Evolutionary conservation across 2,888 invertebrate species (phyloP).

Genomic region (Tachina fera): DNA sequence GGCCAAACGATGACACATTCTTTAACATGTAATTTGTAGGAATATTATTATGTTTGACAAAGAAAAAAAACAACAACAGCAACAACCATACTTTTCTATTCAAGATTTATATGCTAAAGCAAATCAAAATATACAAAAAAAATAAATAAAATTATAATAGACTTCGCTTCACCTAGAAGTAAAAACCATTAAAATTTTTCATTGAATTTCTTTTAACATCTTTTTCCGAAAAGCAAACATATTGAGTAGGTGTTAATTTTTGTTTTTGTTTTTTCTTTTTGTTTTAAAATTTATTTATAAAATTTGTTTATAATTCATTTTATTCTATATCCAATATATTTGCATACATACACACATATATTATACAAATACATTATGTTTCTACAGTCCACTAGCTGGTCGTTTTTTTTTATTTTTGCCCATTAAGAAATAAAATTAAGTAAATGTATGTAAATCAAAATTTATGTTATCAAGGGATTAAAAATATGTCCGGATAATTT

Average conservation of each 20-base stretch:
- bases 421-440: constrained; percentile 16
- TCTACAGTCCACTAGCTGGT: not conserved
- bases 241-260: constrained; percentile 64
- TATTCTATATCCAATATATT: constrained; percentile 58
- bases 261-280: not conserved
- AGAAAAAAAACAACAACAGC: constrained; percentile 24
- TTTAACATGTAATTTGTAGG: constrained; percentile 66
- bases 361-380: not conserved
- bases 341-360: not conserved
- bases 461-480: constrained; percentile 51
- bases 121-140: constrained; percentile 40
- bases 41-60: constrained; percentile 49
- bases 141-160: constrained; percentile 15
- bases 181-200: constrained; percentile 69
- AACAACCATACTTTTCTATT: constrained; percentile 26
- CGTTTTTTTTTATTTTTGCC: not conserved
- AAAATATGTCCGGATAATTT: constrained; percentile 42
- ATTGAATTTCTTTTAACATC: constrained; percentile 39
- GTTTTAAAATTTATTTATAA: constrained; percentile 35
- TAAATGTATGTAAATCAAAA: constrained; percentile 58
- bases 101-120: constrained; percentile 50
- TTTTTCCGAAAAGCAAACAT: constrained; percentile 21
- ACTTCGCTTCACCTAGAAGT: constrained; percentile 36
- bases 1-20: constrained; percentile 69
- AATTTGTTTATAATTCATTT: constrained; percentile 60